Conservation (phyloP, 1,140 invertebrate genomes). For the Bombus superbus region DNA sequence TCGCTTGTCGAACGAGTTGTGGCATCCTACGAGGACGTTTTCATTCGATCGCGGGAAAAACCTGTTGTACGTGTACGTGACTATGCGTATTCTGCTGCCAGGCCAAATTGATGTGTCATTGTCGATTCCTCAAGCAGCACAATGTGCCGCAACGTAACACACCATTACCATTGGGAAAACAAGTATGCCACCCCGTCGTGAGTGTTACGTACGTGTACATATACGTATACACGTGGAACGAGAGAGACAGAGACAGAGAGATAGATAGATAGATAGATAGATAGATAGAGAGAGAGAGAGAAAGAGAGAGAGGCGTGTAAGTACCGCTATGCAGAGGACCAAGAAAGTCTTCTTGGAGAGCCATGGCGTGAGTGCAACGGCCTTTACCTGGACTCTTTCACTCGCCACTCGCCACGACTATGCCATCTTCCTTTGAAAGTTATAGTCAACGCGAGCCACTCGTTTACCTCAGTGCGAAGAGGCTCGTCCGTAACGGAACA, state of each 20-base stretch:
- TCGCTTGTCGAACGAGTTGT: neutral
- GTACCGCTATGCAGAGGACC: slow-evolving; percentile 66
- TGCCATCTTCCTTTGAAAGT: slow-evolving; percentile 55
- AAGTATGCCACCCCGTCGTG: slow-evolving; percentile 26
- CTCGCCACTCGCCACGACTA: slow-evolving; percentile 35
- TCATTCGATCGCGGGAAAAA: neutral
- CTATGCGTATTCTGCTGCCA: neutral
- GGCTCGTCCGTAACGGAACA: slow-evolving; percentile 57
- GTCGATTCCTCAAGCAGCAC: slow-evolving; percentile 34
- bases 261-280: slow-evolving; percentile 32
- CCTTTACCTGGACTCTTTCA: slow-evolving; percentile 68
- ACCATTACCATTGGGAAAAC: slow-evolving; percentile 17
- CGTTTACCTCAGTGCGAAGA: slow-evolving; percentile 41
- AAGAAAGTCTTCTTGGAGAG: slow-evolving; percentile 38
- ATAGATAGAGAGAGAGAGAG: slow-evolving; percentile 44
- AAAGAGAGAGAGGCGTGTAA: slow-evolving; percentile 42
- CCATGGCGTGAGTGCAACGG: slow-evolving; percentile 71
- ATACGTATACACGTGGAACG: neutral
- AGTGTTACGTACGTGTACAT: neutral
- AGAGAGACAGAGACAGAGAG: slow-evolving; percentile 37
- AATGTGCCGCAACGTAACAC: slow-evolving; percentile 28
- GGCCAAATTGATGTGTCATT: slow-evolving; percentile 52
- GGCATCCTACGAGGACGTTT: neutral
- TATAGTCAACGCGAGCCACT: slow-evolving; percentile 52
- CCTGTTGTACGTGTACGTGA: neutral